These are phyloP conservation scores for Talpa occidentalis DNA, from an alignment of 2,113 vertebrate species.

Conservation along the genomic window DNA sequence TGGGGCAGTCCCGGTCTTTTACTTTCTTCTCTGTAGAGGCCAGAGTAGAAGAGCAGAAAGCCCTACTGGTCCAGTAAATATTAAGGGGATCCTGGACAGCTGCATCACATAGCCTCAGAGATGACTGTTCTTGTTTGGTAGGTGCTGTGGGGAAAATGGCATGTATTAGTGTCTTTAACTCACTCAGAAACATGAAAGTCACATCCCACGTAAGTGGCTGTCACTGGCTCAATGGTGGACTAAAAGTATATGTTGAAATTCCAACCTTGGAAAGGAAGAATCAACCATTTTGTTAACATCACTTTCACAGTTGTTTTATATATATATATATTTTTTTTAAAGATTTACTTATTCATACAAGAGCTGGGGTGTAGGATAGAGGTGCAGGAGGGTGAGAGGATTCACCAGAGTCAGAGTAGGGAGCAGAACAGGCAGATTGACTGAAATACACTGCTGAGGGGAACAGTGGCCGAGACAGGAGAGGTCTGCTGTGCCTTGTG, in stretches of 20 bases:
- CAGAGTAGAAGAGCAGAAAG: neutral
- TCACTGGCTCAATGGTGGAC: neutral
- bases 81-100: neutral
- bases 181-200: neutral
- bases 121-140: neutral
- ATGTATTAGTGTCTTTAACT: neutral
- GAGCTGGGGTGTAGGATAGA: no score
- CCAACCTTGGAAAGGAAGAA: neutral
- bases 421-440: no score
- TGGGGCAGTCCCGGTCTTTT: neutral
- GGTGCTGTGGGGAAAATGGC: neutral
- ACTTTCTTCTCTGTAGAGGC: neutral
- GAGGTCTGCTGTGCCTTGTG: no score
- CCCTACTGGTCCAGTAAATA: neutral
- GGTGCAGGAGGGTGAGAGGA: no score
- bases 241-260: neutral
- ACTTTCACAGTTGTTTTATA: constrained; percentile 10
- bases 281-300: neutral
- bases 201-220: neutral
- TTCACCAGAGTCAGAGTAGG: no score
- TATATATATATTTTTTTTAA: no score
- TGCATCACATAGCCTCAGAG: neutral
- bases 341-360: no score
- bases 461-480: no score
- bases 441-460: no score